Percentiles rank a stretch among this genome's conserved stretches.
Conservation (phyloP, 2,797 vertebrate species). For the Pristis pectinata region DNA sequence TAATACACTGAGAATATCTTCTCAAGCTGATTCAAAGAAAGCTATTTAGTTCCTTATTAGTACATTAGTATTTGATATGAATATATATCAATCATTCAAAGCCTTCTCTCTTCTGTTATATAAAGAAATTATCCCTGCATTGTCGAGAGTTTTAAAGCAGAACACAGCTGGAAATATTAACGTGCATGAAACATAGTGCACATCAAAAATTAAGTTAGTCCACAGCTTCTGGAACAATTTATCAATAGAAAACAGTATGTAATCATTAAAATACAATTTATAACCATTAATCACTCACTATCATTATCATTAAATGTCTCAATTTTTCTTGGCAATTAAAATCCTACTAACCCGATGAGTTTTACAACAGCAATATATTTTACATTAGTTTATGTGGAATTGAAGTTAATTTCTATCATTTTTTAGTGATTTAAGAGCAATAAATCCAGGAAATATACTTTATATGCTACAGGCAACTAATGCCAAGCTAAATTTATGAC, state of each 20-base stretch:
- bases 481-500: slow-evolving; percentile 43
- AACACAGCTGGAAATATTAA: not conserved
- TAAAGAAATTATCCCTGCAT: not conserved
- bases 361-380: not conserved
- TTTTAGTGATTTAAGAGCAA: slow-evolving; percentile 14
- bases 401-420: slow-evolving; percentile 17
- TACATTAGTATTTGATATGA: slow-evolving; percentile 1
- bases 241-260: slow-evolving; percentile 6
- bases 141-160: not conserved
- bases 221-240: not conserved
- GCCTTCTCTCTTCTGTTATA: not conserved
- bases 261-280: slow-evolving; percentile 28
- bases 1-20: not conserved
- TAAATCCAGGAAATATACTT: slow-evolving; percentile 15
- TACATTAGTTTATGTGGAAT: not conserved
- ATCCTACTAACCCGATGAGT: slow-evolving; percentile 11
- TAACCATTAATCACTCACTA: not conserved
- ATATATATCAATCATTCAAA: slow-evolving; percentile 4
- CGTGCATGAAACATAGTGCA: not conserved
- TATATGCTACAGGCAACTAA: not conserved
- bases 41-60: not conserved
- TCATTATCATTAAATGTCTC: slow-evolving; percentile 21
- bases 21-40: slow-evolving; percentile 9
- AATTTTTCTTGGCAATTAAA: slow-evolving; percentile 33
- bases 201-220: not conserved